phyloP scores from a whole-genome alignment of 1,140 invertebrate species.

The Agraylea sexmaculata region DNA sequence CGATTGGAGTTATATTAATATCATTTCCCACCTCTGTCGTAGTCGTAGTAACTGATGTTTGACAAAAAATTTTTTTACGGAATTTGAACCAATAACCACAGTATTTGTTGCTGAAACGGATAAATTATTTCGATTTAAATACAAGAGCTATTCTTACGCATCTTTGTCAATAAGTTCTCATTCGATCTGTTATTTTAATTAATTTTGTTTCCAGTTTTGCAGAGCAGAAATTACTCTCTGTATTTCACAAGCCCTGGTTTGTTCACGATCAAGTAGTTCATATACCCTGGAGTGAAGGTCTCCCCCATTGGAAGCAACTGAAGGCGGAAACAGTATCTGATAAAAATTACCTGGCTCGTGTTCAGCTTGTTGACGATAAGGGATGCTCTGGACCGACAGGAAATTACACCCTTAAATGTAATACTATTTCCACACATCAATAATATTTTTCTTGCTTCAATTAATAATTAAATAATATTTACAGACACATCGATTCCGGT shows the following conservation, averaged over 20 bases:
- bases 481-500: too few species aligned
- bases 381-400: conserved; percentile 29
- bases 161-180: conserved; percentile 6
- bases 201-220: conserved; percentile 25
- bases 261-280: conserved; percentile 13
- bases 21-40: too few species aligned
- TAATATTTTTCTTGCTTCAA: conserved; percentile 7
- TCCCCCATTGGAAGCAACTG: background rate
- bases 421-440: conserved; percentile 12
- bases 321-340: conserved; percentile 21
- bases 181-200: background rate
- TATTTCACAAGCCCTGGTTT: conserved; percentile 29
- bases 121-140: too few species aligned
- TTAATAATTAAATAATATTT: too few species aligned
- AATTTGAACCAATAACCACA: too few species aligned
- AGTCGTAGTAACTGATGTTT: too few species aligned
- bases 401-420: conserved; percentile 31
- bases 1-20: too few species aligned
- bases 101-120: too few species aligned
- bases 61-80: too few species aligned
- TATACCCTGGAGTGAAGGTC: background rate
- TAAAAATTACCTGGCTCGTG: conserved; percentile 28
- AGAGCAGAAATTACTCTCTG: conserved; percentile 31
- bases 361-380: conserved; percentile 30
- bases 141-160: too few species aligned